Evolutionary conservation across 2,888 invertebrate species (phyloP).

Genomic region (Lycaena phlaeas): DNA sequence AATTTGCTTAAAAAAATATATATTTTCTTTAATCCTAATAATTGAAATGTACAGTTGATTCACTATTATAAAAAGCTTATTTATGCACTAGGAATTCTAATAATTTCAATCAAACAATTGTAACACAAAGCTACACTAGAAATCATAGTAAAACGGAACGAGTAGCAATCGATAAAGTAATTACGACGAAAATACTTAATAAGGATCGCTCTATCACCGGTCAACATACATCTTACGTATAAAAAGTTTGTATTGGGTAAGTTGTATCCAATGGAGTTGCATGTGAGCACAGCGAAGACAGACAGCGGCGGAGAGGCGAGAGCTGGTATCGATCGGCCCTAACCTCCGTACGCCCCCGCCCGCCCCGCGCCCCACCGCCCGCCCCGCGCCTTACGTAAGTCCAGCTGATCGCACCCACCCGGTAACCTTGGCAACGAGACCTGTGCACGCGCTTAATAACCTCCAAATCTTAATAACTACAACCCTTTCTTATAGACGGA

Average conservation of each 20-base stretch:
- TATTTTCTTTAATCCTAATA: no score
- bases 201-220: no score
- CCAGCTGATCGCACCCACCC: conserved; percentile 69
- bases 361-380: conserved; percentile 28
- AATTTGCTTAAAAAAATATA: no score
- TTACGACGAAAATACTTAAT: no score
- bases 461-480: conserved; percentile 23
- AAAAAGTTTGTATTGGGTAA: conserved; percentile 6
- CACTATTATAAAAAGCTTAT: no score
- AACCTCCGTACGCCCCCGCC: conserved; percentile 32
- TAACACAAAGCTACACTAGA: no score
- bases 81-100: no score
- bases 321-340: conserved; percentile 67
- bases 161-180: no score
- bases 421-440: conserved; percentile 65
- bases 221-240: no score
- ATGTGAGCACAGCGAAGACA: conserved; percentile 39
- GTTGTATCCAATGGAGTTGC: conserved; percentile 15
- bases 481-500: background rate
- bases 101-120: no score
- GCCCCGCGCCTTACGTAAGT: conserved; percentile 62
- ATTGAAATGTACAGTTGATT: no score
- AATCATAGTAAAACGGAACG: no score
- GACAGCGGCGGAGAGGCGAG: conserved; percentile 41
- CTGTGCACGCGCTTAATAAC: conserved; percentile 41